Evolutionary conservation across 2,888 invertebrate species (phyloP).

Genomic region (Apamea monoglypha): DNA sequence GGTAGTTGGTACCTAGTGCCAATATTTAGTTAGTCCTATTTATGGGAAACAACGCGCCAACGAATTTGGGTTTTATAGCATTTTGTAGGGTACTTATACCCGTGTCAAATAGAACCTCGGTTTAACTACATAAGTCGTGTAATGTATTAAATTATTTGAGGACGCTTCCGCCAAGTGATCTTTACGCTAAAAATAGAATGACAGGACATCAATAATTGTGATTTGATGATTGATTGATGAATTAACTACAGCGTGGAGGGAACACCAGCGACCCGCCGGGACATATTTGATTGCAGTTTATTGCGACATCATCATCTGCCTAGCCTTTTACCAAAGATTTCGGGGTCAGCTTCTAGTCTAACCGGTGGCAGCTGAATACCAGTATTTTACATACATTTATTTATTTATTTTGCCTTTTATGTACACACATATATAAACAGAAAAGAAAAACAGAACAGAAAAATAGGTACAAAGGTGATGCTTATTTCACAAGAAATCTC

Average conservation of each 20-base stretch:
- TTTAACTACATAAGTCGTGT: not conserved
- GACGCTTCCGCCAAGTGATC: conserved; percentile 5
- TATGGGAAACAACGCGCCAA: not conserved
- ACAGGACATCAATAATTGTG: conserved; percentile 35
- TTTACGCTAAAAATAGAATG: conserved; percentile 25
- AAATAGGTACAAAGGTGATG: too few relatives aligned
- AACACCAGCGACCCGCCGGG: not conserved
- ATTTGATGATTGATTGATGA: conserved; percentile 33
- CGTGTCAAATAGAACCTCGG: not conserved
- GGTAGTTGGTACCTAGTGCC: too few relatives aligned
- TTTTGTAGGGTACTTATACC: conserved; percentile 18
- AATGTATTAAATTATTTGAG: conserved; percentile 30
- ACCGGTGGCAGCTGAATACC: not conserved
- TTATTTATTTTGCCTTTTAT: too few relatives aligned
- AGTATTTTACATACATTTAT: not conserved
- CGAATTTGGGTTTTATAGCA: conserved; percentile 25
- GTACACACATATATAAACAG: too few relatives aligned
- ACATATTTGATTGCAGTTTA: not conserved
- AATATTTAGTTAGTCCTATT: not conserved
- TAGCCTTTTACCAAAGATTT: not conserved
- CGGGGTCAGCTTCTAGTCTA: not conserved
- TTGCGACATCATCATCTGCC: not conserved
- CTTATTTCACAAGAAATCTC: too few relatives aligned
- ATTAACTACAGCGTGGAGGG: conserved; percentile 17
- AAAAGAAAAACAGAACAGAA: too few relatives aligned